Evolutionary conservation across 2,797 vertebrate species (phyloP), one percentile per base, ranked within the genome.

Genomic region (Neoniphon sammara): DNA sequence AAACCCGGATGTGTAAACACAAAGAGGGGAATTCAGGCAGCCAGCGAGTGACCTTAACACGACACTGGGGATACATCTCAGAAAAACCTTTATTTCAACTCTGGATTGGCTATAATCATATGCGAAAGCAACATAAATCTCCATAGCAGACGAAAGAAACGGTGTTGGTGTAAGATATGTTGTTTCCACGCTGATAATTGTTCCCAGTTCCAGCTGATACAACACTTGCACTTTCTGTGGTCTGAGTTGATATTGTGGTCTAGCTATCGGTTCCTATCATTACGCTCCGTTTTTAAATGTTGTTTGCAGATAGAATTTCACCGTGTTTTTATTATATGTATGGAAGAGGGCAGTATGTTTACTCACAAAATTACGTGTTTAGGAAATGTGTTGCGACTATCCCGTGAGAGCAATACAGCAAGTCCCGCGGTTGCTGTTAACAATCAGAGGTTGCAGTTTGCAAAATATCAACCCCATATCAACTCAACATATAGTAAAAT

Each of bases 1-100:
- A 94, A 94, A 94, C 96, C 96, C 96, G 97, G 97, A 97, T 98
- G 96, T 97, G 94, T 91, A 94, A 95, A 95, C 95, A 95, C 95
- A 96, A 95, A 93, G 94, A 89, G 92, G 89, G 89, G 88, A 90
- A 87, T 90, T 91, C 85, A 91, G 90, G 90, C 88, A 89, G 90
- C 88, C 79, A 73, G 71, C 62, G 77, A 81, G 82, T 93, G 92
- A 93, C 91, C 91, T 92, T 75, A 90, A 75, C 89, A 8, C 89
- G 85, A 88, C 90, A 85, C 87, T 81, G 56, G 3, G 18, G 7
- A 74, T 53, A 27, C 20, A 66, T 42, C 67, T 75, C 66, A 67
- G 27, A 57, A 82, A 84, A 73, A 1, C 42, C 77, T 65, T 57
- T 4, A 50, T 80, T 65, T 55, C 5, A 0, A 17, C 39, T 11